These are phyloP conservation scores for Drosophila melanocephala DNA, from an alignment of 2,888 invertebrate species.

Conservation along the genomic window DNA sequence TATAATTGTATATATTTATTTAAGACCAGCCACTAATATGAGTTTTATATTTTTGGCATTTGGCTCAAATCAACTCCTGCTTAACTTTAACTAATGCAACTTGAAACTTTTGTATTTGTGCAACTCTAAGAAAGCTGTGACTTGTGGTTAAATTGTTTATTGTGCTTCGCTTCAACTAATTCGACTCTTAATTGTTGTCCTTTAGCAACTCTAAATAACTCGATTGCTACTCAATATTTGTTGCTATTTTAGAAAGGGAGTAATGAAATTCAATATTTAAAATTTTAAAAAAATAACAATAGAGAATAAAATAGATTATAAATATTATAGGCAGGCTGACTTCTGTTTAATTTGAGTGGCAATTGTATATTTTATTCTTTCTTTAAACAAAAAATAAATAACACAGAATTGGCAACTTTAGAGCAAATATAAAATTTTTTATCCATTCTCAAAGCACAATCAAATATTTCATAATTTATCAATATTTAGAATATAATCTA, in stretches of 20 bases:
- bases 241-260: neutral
- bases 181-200: neutral
- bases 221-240: no score
- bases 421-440: neutral
- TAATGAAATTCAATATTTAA: neutral
- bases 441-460: neutral
- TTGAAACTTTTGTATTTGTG: neutral
- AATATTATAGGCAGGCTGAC: neutral
- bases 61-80: neutral
- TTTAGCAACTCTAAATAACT: neutral
- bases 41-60: neutral
- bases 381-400: neutral
- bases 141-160: neutral
- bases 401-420: neutral
- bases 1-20: neutral
- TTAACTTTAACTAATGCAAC: neutral
- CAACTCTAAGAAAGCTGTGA: neutral
- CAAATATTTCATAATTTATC: neutral
- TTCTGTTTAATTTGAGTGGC: neutral
- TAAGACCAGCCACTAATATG: neutral
- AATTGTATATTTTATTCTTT: neutral
- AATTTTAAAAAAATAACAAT: neutral
- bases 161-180: neutral
- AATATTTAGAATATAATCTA: neutral
- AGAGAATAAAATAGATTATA: rapidly evolving